Evolutionary conservation across 2,888 invertebrate genomes (phyloP).

Genomic region (Acleris holmiana): DNA sequence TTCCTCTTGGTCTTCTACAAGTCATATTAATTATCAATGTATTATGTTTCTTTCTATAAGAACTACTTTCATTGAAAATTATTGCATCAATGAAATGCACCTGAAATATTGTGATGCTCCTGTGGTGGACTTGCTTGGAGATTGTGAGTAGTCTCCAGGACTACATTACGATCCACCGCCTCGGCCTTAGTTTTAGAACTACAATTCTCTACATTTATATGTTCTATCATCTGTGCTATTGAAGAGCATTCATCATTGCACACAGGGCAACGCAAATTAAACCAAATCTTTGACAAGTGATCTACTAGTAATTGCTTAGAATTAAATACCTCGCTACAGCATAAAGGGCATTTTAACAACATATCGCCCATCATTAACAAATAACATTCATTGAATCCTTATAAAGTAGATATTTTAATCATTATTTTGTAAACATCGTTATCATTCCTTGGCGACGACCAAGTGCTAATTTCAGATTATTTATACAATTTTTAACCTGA

Average conservation of each 20-base stretch:
- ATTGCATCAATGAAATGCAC: conserved; percentile 6
- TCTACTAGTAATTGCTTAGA: conserved; percentile 82
- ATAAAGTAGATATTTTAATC: conserved; percentile 23
- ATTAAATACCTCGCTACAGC: conserved; percentile 86
- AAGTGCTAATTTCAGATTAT: conserved; percentile 66
- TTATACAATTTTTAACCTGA: conserved; percentile 65
- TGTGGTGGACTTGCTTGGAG: conserved; percentile 7
- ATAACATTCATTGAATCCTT: conserved; percentile 36
- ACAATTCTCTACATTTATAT: conserved; percentile 77
- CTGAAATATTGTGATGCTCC: conserved; percentile 22
- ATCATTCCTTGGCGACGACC: conserved; percentile 44
- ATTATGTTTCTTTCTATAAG: not conserved
- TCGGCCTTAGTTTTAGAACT: conserved; percentile 42
- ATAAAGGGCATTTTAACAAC: conserved; percentile 85
- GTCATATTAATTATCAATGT: not conserved
- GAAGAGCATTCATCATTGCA: conserved; percentile 83
- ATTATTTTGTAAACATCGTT: conserved; percentile 61
- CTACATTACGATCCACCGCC: conserved; percentile 1
- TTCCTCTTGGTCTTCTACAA: conserved; percentile 32
- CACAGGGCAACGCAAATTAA: conserved; percentile 84
- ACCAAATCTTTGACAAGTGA: conserved; percentile 75
- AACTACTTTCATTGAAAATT: not conserved
- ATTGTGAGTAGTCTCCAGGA: conserved; percentile 12
- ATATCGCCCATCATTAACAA: conserved; percentile 77
- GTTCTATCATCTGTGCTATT: conserved; percentile 82